Conservation (phyloP, 2,113 vertebrate genomes). For the Speoplatyrhinus poulsoni region DNA sequence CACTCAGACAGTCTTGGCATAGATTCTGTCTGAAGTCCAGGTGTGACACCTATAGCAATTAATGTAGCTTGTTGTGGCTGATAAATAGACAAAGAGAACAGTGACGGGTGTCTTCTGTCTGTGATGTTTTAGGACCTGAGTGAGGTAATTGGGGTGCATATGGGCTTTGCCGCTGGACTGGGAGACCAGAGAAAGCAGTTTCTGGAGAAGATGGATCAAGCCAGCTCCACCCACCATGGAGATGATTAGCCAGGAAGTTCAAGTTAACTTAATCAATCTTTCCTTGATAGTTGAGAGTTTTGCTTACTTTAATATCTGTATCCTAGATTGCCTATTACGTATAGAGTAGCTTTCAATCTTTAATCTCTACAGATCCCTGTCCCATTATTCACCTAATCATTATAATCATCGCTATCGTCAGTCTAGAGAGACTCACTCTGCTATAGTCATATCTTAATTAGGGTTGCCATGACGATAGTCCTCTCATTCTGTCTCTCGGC, state of each 20-base stretch:
- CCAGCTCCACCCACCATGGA: constrained; percentile 21
- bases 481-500: constrained; percentile 1
- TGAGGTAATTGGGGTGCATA: constrained; percentile 64
- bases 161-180: constrained; percentile 66
- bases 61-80: neutral
- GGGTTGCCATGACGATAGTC: constrained; percentile 34
- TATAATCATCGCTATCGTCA: neutral
- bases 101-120: constrained; percentile 4
- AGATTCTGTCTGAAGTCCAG: constrained; percentile 69
- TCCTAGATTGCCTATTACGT: too few relatives aligned
- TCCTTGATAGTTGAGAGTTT: neutral
- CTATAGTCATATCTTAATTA: constrained; percentile 23
- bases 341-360: neutral
- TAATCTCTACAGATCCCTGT: neutral
- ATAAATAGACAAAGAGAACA: neutral
- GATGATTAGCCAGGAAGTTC: constrained; percentile 2
- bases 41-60: constrained; percentile 33
- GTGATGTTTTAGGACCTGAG: constrained; percentile 58
- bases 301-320: too few relatives aligned
- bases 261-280: neutral
- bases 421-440: neutral
- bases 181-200: constrained; percentile 72
- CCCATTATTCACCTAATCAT: constrained; percentile 3
- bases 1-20: constrained; percentile 41
- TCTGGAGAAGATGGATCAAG: constrained; percentile 51